Conservation (phyloP, 2,797 vertebrate species). For the Thamnophis elegans region DNA sequence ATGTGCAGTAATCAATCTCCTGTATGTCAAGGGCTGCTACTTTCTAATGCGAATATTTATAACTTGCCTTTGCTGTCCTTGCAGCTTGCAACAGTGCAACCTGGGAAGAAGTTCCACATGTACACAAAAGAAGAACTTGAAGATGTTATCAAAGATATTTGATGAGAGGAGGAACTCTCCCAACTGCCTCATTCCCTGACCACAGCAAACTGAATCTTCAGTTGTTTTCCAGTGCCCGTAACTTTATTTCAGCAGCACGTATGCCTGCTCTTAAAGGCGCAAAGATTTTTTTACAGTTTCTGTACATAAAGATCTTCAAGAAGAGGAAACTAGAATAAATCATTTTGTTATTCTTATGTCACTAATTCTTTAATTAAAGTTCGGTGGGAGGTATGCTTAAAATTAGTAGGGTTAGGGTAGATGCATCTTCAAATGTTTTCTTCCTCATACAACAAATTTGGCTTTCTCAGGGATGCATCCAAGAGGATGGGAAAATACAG, state of each 20-base stretch:
- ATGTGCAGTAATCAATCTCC: slow-evolving; percentile 6
- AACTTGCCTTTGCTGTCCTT: slow-evolving; percentile 62
- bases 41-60: slow-evolving; percentile 21
- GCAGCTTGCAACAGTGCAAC: slow-evolving; percentile 93
- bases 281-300: slow-evolving; percentile 70
- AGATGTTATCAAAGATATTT: slow-evolving; percentile 98
- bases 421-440: not conserved
- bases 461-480: not conserved
- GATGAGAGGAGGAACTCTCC: slow-evolving; percentile 58
- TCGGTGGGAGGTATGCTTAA: not conserved
- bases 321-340: slow-evolving; percentile 69
- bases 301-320: slow-evolving; percentile 72
- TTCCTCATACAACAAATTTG: not conserved
- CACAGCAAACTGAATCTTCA: slow-evolving; percentile 49
- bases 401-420: not conserved
- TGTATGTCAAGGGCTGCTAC: slow-evolving; percentile 6
- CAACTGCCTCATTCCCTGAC: slow-evolving; percentile 41
- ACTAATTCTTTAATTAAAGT: slow-evolving; percentile 3
- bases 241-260: slow-evolving; percentile 58
- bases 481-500: not conserved
- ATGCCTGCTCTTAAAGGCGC: slow-evolving; percentile 53
- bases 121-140: slow-evolving; percentile 98
- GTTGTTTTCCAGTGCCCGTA: slow-evolving; percentile 55
- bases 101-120: slow-evolving; percentile 98
- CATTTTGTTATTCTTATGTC: slow-evolving; percentile 59